Base-by-base conservation (phyloP, 1,140 invertebrate species). In the Aphidius gifuensis region DNA sequence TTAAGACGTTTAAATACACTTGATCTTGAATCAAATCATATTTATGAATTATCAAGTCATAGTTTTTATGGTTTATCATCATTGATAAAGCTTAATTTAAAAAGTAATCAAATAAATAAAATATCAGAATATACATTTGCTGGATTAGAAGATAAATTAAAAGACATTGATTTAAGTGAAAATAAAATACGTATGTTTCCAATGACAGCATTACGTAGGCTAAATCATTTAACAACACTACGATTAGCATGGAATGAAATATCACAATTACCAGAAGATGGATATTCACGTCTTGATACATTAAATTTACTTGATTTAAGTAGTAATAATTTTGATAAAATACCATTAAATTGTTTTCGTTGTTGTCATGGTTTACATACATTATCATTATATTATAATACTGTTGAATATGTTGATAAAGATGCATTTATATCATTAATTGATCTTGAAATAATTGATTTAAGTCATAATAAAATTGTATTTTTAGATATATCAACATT, bases 381-480 rank as follows among this genome's bases (percentile, higher is more conserved):
- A 0, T 81, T 96, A 6, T 92, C 90, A 0, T 84, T 95, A 42
- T 92, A 92, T 74, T 90, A 90, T 69, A 95, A 94, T 72, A 86
- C 87, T 23, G 90, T 96, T 40, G 87, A 90, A 72, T 80, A 83
- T 40, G 85, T 96, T 16, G 87, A 93, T 66, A 87, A 88, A 65
- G 84, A 90, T 68, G 87, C 90, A 5, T 94, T 96, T 71, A 78
- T 83, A 49, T 87, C 86, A 1, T 77, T 94, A 49, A 82, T 79
- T 58, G 83, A 91, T 65, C 79, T 96, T 7, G 91, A 94, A 80
- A 89, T 89, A 4, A 81, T 96, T 61, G 92, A 96, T 78, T 84
- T 95, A 65, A 93, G 92, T 73, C 89, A 92, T 74, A 95, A 96
- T 75, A 91, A 90, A 76, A 90, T 96, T 48, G 87, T 90, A 3